phyloP scores from a whole-genome alignment of 2,113 vertebrate genomes.

The Lepidothrix coronata region DNA sequence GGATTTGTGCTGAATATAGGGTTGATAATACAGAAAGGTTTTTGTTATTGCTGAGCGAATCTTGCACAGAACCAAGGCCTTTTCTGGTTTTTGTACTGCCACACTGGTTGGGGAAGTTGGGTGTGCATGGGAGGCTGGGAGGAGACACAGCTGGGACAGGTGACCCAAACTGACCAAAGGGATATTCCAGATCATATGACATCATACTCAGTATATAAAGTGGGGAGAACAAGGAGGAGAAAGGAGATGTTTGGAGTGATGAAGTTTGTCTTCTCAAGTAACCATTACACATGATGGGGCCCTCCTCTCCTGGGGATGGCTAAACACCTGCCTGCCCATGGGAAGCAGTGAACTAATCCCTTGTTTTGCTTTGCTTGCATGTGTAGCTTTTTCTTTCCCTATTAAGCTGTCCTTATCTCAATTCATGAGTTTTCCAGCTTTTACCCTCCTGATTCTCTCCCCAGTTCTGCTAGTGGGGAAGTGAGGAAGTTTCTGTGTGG shows the following conservation, averaged over 20 bases:
- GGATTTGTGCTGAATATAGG: background rate
- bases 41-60: background rate
- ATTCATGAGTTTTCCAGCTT: background rate
- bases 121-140: fast-evolving
- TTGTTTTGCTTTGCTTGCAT: background rate
- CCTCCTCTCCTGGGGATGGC: background rate
- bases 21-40: background rate
- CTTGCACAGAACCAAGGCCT: background rate
- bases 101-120: fast-evolving
- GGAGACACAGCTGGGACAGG: background rate
- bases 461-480: fast-evolving
- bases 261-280: background rate
- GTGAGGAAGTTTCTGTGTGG: background rate
- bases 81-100: background rate
- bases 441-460: background rate
- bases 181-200: background rate
- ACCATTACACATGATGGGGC: fast-evolving
- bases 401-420: background rate
- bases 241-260: background rate
- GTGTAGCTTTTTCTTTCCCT: fast-evolving
- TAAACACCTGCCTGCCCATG: background rate
- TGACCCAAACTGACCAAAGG: background rate
- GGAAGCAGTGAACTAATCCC: background rate
- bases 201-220: background rate
- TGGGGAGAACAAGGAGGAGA: background rate